Evolutionary conservation across 2,888 invertebrate genomes (phyloP), one percentile per base, ranked within the genome.

Genomic region (Gymnosoma rotundatum): DNA sequence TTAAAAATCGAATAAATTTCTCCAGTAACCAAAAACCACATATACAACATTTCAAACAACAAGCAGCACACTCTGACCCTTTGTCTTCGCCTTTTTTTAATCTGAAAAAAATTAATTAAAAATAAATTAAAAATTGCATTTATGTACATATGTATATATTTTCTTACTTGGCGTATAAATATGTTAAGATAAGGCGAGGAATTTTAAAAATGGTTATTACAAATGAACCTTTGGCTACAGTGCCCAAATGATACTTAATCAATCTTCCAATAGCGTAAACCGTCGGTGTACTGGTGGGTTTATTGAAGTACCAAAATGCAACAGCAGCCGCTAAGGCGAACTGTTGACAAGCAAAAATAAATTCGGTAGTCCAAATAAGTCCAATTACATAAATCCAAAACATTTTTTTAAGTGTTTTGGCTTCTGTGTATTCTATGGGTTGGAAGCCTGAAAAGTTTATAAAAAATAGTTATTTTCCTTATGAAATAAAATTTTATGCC

Each of bases 381-480:
- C 97, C 98, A 69, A 98, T 94, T 20, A 97, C 93, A 90, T 98
- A 97, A 88, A 98, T 95, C 97, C 98, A 98, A 96, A 98, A 97
- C 96, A 98, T 96, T 88, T 97, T 97, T 89, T 96, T 96, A 48
- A 97, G 95, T 95, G 96, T 96, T 87, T 95, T 94, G 0, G 95
- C 95, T 90, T 96, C 96, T 14, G 94, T 93, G 90, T 96, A 97
- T 90, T 96, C 95, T 73, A 97, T 94, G 66, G 95, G 93, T 8
- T 93, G 93, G 86, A 95, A 93, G 82, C 93, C 95, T 95, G 87
- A 42, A 79, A 52, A 32, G 32, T 32, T 32, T 8, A 32, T 32
- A 6, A 8, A 32, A 32, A 32, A 32, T 25, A 2, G 4, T 25
- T 25, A 25, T 25, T 25, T 25, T 25, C 4, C 25, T 4, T 25